Evolutionary conservation across 2,888 invertebrate species (phyloP).

Genomic region (Pachliopta kotzebuea): DNA sequence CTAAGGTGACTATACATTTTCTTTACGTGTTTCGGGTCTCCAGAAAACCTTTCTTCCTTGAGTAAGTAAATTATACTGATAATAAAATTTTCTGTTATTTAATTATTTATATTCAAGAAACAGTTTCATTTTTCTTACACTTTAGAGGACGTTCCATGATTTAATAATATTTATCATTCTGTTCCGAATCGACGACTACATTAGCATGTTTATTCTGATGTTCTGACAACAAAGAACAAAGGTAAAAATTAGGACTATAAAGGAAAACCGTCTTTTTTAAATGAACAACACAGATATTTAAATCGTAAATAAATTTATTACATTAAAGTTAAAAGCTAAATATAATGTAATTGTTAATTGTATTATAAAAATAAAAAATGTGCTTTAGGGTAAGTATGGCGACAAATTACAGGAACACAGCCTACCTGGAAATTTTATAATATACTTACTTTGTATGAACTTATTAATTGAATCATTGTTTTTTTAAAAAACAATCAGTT

Average conservation of each 20-base stretch:
- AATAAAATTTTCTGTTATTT: neutral
- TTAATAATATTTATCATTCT: neutral
- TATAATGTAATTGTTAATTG: too few relatives aligned
- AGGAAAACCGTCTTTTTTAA: neutral
- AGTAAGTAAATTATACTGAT: conserved; percentile 20
- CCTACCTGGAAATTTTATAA: too few relatives aligned
- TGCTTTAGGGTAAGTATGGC: too few relatives aligned
- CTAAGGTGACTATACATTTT: conserved; percentile 16
- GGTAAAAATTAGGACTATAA: conserved; percentile 28
- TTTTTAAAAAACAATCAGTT: too few relatives aligned
- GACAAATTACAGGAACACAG: too few relatives aligned
- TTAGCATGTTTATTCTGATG: neutral
- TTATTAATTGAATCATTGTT: too few relatives aligned
- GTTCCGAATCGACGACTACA: neutral
- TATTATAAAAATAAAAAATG: too few relatives aligned
- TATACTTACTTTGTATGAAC: too few relatives aligned
- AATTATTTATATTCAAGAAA: conserved; percentile 9
- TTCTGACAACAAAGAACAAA: conserved; percentile 22
- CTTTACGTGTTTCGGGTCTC: conserved; percentile 13
- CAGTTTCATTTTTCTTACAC: neutral
- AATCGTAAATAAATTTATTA: too few relatives aligned
- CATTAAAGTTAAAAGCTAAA: too few relatives aligned
- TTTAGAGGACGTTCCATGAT: conserved; percentile 12
- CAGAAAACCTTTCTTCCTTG: conserved; percentile 6
- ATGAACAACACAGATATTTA: too few relatives aligned